These are phyloP conservation scores for Tragelaphus imberbis DNA, from an alignment of 2,113 vertebrate genomes.

Conservation along the genomic window DNA sequence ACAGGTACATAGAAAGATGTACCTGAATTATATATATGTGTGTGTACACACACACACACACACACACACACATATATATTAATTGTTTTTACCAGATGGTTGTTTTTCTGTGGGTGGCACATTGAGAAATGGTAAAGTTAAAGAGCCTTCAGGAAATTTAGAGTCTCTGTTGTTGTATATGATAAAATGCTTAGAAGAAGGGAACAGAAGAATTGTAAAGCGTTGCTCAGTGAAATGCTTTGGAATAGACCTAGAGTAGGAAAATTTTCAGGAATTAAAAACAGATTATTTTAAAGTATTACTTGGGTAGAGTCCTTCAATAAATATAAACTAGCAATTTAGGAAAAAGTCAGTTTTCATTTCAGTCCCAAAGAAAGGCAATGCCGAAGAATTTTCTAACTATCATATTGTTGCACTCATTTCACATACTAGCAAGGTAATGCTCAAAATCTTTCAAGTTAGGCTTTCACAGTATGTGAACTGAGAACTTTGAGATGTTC, in stretches of 20 bases:
- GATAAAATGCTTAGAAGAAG: background rate
- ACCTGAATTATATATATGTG: background rate
- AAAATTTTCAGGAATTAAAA: background rate
- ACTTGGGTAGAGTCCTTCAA: background rate
- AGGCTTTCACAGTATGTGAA: background rate
- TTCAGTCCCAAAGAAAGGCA: background rate
- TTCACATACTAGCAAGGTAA: background rate
- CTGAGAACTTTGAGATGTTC: background rate
- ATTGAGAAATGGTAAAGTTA: background rate
- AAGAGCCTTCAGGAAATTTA: background rate
- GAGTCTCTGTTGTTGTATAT: background rate
- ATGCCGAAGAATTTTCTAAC: background rate
- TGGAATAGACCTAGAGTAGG: background rate
- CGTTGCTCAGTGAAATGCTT: background rate
- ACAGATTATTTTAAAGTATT: background rate
- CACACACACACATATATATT: background rate
- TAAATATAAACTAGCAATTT: background rate
- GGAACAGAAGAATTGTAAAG: background rate
- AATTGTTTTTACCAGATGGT: background rate
- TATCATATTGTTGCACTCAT: background rate
- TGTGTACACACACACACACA: background rate
- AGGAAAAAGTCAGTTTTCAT: background rate
- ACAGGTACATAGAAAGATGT: background rate
- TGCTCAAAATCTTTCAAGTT: background rate
- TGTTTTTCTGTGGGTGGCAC: background rate